Conservation (phyloP, 2,888 invertebrate species). For the Coecobrya sp. region DNA sequence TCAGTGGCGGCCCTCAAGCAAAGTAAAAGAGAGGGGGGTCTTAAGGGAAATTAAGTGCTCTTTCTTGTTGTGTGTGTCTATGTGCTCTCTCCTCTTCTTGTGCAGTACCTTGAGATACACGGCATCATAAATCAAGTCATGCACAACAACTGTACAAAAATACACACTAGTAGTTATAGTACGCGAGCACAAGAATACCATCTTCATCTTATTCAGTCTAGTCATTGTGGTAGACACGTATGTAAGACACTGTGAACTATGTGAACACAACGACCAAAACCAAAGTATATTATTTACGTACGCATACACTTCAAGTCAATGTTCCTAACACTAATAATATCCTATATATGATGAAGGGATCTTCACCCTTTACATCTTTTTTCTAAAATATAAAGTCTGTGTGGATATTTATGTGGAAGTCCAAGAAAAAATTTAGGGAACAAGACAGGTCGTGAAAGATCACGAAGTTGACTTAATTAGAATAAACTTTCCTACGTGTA, state of each 20-base stretch:
- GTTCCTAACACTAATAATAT: not conserved
- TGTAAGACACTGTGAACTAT: not conserved
- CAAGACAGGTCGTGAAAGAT: conserved; percentile 79
- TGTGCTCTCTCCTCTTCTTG: conserved; percentile 48
- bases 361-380: conserved; percentile 28
- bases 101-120: conserved; percentile 67
- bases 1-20: conserved; percentile 77
- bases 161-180: not conserved
- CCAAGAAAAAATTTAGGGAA: conserved; percentile 64
- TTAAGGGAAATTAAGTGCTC: conserved; percentile 81
- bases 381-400: not conserved
- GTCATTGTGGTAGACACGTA: conserved; percentile 20
- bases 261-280: conserved; percentile 47
- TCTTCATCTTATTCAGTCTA: not conserved
- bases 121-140: conserved; percentile 79
- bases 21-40: conserved; percentile 71
- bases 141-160: conserved; percentile 69
- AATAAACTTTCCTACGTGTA: conserved; percentile 79
- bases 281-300: conserved; percentile 63
- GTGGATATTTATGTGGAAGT: conserved; percentile 5
- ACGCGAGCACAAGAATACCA: not conserved
- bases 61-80: conserved; percentile 65
- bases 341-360: conserved; percentile 50
- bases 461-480: conserved; percentile 80
- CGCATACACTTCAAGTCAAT: conserved; percentile 26